A percentile compares a stretch with the other conserved stretches of the same genome.
Conservation (phyloP, 2,888 invertebrate species). For the Perithous albicinctus region DNA sequence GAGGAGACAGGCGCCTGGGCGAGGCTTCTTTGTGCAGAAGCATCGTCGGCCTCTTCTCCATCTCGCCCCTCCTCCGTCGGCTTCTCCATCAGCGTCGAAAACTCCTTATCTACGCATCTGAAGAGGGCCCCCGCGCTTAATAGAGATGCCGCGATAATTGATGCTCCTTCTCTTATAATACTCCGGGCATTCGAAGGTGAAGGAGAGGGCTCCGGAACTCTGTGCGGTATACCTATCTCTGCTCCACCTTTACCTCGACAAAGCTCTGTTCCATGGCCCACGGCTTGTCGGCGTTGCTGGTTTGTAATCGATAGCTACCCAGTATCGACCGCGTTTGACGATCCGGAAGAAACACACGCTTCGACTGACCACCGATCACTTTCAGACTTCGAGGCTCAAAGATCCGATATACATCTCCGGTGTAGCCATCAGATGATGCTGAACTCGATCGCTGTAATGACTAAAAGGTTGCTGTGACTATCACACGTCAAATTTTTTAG, state of each 20-base stretch:
- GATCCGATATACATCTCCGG: constrained; percentile 26
- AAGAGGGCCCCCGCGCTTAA: constrained; percentile 69
- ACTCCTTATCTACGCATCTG: constrained; percentile 72
- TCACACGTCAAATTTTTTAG: constrained; percentile 26
- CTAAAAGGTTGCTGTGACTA: constrained; percentile 39
- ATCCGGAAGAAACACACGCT: constrained; percentile 53
- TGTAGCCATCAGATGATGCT: constrained; percentile 37
- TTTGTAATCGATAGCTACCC: constrained; percentile 60
- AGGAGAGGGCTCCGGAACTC: constrained; percentile 30
- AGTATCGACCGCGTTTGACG: constrained; percentile 54
- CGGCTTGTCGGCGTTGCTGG: constrained; percentile 34
- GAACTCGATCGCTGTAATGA: constrained; percentile 27
- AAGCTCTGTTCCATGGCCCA: constrained; percentile 41
- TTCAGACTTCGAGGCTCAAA: constrained; percentile 42
- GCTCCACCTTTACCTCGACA: constrained; percentile 40
- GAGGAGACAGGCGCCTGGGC: constrained; percentile 45
- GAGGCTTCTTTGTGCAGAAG: constrained; percentile 61
- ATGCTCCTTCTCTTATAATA: constrained; percentile 60
- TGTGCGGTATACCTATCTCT: constrained; percentile 12
- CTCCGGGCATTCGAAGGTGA: constrained; percentile 31
- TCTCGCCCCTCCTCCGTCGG: constrained; percentile 26
- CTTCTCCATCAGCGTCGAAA: constrained; percentile 64
- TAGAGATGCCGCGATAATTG: constrained; percentile 75
- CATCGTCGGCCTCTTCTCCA: constrained; percentile 49
- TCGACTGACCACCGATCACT: constrained; percentile 40